Evolutionary conservation across 2,888 invertebrate genomes (phyloP), one percentile per base, ranked within the genome.

Genomic region (Halictus ligatus): DNA sequence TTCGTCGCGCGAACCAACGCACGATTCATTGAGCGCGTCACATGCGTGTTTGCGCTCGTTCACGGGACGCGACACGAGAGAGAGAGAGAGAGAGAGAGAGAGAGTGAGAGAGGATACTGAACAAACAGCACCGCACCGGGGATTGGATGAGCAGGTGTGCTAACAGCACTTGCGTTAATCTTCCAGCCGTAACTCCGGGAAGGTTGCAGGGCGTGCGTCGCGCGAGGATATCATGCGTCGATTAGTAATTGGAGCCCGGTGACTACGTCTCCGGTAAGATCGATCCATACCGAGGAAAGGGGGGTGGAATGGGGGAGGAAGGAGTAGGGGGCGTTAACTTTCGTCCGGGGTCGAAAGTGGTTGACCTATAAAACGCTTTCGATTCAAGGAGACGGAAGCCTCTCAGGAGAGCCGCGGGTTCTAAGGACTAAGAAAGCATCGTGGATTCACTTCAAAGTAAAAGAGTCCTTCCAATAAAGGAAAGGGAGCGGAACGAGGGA

Each of bases 131-230:
- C n/a, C 46, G 83, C 60, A 25, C 35, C 25, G 75, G 64, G 78
- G 81, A 89, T 86, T 78, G 89, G 89, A 88, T 78, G 88, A 92
- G 92, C 94, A 93, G 94, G 94, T 94, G 94, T 92, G 91, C 93
- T 86, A 94, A 93, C 93, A 92, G 93, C 90, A 91, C 91, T 92
- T 84, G 92, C 90, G 92, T 93, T 94, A 94, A 94, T 94, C 93
- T 94, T 90, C 87, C 29, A 71, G 88, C 91, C 89, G 92, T 93
- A 93, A 92, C 91, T 92, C 89, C 75, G 74, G 86, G 76, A 89
- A 81, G 81, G 83, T 74, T 75, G 80, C n/a, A 43, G 58, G 48
- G 8, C 75, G 71, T 35, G 82, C 86, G 83, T 85, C 81, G 76
- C 79, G 82, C 81, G 83, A 89, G n/a, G 87, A 90, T 92, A 91